Evolutionary conservation across 1,140 invertebrate species (phyloP).

Genomic region (Acromyrmex heyeri): DNA sequence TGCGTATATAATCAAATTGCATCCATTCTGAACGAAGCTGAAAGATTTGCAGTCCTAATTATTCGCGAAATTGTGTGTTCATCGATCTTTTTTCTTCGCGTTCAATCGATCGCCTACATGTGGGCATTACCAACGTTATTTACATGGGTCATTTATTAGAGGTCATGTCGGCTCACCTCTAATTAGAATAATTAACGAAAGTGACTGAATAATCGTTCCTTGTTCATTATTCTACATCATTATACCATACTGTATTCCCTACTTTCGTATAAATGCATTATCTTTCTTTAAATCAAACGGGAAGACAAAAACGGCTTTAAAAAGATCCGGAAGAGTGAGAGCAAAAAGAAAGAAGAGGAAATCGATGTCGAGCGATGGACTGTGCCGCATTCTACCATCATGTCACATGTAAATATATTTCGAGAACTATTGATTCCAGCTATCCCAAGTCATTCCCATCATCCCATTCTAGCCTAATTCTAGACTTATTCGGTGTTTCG

Average conservation of each 20-base stretch:
- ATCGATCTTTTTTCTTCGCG: slow-evolving; percentile 3
- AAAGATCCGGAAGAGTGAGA: slow-evolving; percentile 40
- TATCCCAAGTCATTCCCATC: slow-evolving; percentile 54
- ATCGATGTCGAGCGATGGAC: slow-evolving; percentile 70
- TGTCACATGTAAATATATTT: slow-evolving; percentile 77
- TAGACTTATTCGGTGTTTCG: neutral
- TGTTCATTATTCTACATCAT: slow-evolving; percentile 54
- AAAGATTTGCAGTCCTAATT: neutral
- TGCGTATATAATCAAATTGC: neutral
- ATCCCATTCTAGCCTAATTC: slow-evolving; percentile 18
- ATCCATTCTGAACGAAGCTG: neutral
- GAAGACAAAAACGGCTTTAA: slow-evolving; percentile 57
- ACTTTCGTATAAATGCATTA: slow-evolving; percentile 53
- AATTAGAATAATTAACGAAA: slow-evolving; percentile 79
- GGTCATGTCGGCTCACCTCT: slow-evolving; percentile 58
- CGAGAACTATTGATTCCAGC: slow-evolving; percentile 65
- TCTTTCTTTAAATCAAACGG: slow-evolving; percentile 39
- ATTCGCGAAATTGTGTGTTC: neutral
- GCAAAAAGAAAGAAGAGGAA: slow-evolving; percentile 57
- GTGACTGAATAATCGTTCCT: slow-evolving; percentile 57
- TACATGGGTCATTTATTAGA: slow-evolving; percentile 59
- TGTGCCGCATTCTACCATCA: slow-evolving; percentile 76
- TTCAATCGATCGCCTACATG: slow-evolving; percentile 40
- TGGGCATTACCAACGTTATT: slow-evolving; percentile 28
- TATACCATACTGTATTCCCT: slow-evolving; percentile 28